phyloP scores from a whole-genome alignment of 2,888 invertebrate species.

The Drymonia ruficornis region DNA sequence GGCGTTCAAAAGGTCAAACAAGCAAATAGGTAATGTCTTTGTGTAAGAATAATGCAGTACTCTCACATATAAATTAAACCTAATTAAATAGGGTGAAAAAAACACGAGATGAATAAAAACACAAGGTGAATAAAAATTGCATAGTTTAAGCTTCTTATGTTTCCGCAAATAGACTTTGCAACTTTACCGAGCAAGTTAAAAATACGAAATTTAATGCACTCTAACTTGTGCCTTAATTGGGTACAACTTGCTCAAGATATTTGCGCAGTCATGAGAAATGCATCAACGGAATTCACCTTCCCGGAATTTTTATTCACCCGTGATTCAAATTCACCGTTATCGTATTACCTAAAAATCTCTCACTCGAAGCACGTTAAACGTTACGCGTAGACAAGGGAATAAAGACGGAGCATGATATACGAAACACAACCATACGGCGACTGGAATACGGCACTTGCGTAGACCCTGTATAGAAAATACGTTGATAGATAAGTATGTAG shows the following conservation, averaged over 20 bases:
- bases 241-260: too few relatives aligned
- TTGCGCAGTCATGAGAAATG: too few relatives aligned
- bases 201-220: too few relatives aligned
- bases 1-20: slow-evolving; percentile 1
- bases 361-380: background rate
- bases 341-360: background rate
- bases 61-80: background rate
- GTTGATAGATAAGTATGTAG: too few relatives aligned
- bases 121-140: background rate
- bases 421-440: slow-evolving; percentile 7
- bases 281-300: too few relatives aligned
- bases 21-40: background rate
- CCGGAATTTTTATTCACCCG: background rate
- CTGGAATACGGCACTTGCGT: slow-evolving; percentile 7
- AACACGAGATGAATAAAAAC: background rate
- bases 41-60: background rate
- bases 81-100: background rate
- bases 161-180: too few relatives aligned
- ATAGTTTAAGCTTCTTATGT: too few relatives aligned
- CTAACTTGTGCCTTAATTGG: too few relatives aligned
- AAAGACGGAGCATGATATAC: slow-evolving; percentile 1
- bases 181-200: too few relatives aligned
- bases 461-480: slow-evolving; percentile 8
- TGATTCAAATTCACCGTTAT: background rate
- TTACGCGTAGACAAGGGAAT: background rate